phyloP scores from a whole-genome alignment of 2,888 invertebrate genomes.

The Rotaria macrura region DNA sequence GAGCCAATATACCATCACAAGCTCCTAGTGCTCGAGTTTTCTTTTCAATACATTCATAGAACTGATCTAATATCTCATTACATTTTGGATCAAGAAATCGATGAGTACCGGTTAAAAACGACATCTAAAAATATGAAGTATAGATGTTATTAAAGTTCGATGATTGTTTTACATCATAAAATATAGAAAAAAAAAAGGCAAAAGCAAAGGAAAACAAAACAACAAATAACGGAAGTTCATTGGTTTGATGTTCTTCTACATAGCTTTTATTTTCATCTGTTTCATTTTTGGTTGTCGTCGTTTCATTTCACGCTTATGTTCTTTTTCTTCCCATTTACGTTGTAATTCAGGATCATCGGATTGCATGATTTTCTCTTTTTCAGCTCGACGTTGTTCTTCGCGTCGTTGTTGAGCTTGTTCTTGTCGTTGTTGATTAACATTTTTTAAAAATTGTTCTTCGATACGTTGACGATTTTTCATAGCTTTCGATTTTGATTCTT shows the following conservation, averaged over 20 bases:
- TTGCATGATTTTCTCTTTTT: constrained; percentile 79
- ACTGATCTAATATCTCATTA: constrained; percentile 4
- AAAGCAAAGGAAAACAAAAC: neutral
- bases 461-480: constrained; percentile 86
- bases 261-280: constrained; percentile 31
- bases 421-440: constrained; percentile 85
- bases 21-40: neutral
- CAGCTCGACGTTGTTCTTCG: constrained; percentile 80
- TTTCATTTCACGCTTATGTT: constrained; percentile 30
- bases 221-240: neutral
- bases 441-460: constrained; percentile 82
- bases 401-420: constrained; percentile 84
- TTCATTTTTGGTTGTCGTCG: constrained; percentile 30
- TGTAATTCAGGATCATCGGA: constrained; percentile 90
- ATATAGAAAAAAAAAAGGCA: neutral
- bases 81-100: constrained; percentile 21
- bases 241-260: neutral
- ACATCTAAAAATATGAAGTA: neutral
- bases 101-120: constrained; percentile 3
- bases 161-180: neutral
- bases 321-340: constrained; percentile 69
- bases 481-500: constrained; percentile 80
- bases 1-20: neutral
- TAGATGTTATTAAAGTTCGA: neutral
- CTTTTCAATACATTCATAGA: neutral